Evolutionary conservation across 2,113 vertebrate genomes (phyloP), one percentile per base, ranked within the genome.

Genomic region (Pomatorhinus ruficollis): DNA sequence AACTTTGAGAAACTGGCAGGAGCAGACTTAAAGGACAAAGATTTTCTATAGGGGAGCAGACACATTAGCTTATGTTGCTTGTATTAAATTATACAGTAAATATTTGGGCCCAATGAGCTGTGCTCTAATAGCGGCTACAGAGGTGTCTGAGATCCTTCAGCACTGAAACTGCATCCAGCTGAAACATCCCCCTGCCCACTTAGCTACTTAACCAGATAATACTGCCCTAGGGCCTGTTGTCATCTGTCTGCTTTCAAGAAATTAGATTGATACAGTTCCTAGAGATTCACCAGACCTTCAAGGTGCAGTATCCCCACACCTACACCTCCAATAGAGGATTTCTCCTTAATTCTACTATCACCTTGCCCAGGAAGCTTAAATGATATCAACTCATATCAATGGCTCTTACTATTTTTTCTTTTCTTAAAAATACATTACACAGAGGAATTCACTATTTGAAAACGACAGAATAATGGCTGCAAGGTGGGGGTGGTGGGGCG

Each of bases 11-110:
- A 95, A 64, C 56, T 37, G 56, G 33, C 40, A 83, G 52, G 30
- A 76, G 40, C 30, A 74, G 35, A 81, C 77, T 81, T 92, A 88
- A 86, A 97, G 76, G 76, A 92, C 85, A 89, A 85, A 83, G 21
- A 16, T 1, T 71, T 75, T 78, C 79, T 78, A 37, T 9, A 90
- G n/a, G 56, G 33, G 47, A 92, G 22, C 2, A 6, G 80, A 92
- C 0, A 0, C 60, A 64, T 64, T 63, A 64, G 24, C 40, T 92
- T 60, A 21, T 5, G 7, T 23, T 94, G 78, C 71, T 93, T 95
- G 39, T n/a, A 66, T n/a, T 96, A 85, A 83, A 54, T 91, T 80
- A 85, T 17, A 60, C 24, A 53, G 52, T 39, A 93, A 94, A 83
- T 89, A 52, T 53, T 71, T 44, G 59, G 56, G 44, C 47, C 60